phyloP scores from a whole-genome alignment of 1,140 invertebrate genomes.

The Drosophila sechellia region DNA sequence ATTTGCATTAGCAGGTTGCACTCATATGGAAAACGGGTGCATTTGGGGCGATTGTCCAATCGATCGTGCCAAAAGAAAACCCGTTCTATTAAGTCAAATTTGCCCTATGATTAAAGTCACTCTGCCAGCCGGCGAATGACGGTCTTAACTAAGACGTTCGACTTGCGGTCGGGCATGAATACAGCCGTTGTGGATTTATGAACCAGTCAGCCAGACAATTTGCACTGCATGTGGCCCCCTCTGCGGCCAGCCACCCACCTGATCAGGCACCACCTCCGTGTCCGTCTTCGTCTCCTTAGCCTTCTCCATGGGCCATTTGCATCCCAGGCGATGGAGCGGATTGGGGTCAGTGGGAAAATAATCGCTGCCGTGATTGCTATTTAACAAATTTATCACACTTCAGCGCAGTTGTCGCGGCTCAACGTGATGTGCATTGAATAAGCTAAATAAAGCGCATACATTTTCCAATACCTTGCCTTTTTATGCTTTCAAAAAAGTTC shows the following conservation, averaged over 20 bases:
- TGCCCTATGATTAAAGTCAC: constrained; percentile 74
- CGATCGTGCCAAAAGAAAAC: constrained; percentile 16
- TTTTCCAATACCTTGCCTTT: constrained; percentile 5
- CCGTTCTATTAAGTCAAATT: constrained; percentile 53
- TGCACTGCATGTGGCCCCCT: constrained; percentile 67
- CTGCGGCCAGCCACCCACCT: constrained; percentile 12
- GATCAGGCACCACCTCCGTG: too few relatives aligned
- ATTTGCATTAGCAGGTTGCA: constrained; percentile 38
- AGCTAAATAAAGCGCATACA: constrained; percentile 6
- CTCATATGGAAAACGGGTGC: constrained; percentile 7
- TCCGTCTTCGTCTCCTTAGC: background rate
- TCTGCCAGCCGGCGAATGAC: constrained; percentile 52
- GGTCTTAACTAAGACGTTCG: constrained; percentile 66
- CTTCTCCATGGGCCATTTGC: constrained; percentile 15
- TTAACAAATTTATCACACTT: constrained; percentile 51
- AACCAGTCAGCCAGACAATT: constrained; percentile 57
- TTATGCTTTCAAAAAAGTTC: constrained; percentile 10
- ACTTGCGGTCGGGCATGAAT: constrained; percentile 44
- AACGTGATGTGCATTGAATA: constrained; percentile 41
- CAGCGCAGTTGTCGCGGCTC: constrained; percentile 36
- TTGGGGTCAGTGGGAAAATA: constrained; percentile 45
- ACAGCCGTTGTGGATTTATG: constrained; percentile 47
- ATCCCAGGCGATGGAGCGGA: constrained; percentile 26
- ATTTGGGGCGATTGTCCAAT: background rate
- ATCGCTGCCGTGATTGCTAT: constrained; percentile 38